phyloP scores from a whole-genome alignment of 2,888 invertebrate species.

The Pterostichus niger region DNA sequence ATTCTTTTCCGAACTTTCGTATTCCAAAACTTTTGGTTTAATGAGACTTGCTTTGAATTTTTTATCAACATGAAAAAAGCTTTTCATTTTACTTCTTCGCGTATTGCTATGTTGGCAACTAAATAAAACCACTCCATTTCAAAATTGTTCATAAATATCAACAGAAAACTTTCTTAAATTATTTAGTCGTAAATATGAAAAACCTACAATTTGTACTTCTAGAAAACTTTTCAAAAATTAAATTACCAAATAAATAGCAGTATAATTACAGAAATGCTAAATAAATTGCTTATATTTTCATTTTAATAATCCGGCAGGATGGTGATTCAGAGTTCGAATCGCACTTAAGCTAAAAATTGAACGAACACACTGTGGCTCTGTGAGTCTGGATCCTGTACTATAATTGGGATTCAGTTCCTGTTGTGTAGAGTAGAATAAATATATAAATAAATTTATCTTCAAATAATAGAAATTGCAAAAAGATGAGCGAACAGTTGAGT shows the following conservation, averaged over 20 bases:
- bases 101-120: background rate
- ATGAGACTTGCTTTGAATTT: slow-evolving; percentile 47
- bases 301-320: no score
- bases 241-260: slow-evolving; percentile 1
- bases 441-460: no score
- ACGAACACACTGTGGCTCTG: no score
- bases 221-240: background rate
- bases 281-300: background rate
- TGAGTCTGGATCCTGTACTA: no score
- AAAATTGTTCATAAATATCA: slow-evolving; percentile 28
- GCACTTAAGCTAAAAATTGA: no score
- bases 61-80: slow-evolving; percentile 45
- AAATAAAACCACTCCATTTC: slow-evolving; percentile 33
- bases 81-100: slow-evolving; percentile 53
- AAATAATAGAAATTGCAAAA: no score
- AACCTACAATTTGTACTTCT: slow-evolving; percentile 1
- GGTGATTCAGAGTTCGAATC: no score
- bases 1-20: slow-evolving; percentile 42
- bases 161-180: background rate
- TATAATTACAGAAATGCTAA: background rate
- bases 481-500: no score
- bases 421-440: no score
- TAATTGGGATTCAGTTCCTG: no score
- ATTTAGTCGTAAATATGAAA: slow-evolving; percentile 10
- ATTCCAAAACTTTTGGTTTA: slow-evolving; percentile 55